These are phyloP conservation scores for Megalops atlanticus DNA, from an alignment of 2,113 vertebrate genomes.

Conservation along the genomic window DNA sequence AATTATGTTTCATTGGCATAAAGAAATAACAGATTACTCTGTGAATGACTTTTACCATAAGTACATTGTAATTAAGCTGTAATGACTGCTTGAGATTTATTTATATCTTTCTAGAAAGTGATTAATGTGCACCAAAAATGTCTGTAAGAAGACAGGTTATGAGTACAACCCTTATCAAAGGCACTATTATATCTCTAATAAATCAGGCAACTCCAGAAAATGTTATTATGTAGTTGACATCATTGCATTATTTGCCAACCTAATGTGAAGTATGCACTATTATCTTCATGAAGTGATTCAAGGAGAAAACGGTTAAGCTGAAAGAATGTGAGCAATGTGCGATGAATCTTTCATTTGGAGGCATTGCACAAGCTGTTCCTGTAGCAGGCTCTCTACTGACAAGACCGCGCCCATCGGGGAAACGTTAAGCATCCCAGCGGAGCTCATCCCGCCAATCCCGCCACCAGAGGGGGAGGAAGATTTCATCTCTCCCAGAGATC, in stretches of 20 bases:
- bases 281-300: no score
- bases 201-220: no score
- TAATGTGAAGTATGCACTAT: no score
- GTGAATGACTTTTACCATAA: no score
- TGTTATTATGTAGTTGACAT: no score
- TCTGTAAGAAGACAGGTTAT: no score
- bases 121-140: neutral
- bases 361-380: neutral
- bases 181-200: no score
- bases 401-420: neutral
- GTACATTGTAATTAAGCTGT: neutral
- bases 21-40: no score
- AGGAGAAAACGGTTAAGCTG: neutral
- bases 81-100: neutral
- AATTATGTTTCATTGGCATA: no score
- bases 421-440: neutral
- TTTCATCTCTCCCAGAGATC: conserved; percentile 10
- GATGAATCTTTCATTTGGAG: neutral
- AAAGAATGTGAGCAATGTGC: neutral
- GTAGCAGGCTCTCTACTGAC: neutral
- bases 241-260: no score
- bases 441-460: neutral
- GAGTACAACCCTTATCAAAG: no score
- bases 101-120: neutral
- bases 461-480: neutral